Conservation (phyloP, 2,797 vertebrate genomes). For the Galagoides demidoff region DNA sequence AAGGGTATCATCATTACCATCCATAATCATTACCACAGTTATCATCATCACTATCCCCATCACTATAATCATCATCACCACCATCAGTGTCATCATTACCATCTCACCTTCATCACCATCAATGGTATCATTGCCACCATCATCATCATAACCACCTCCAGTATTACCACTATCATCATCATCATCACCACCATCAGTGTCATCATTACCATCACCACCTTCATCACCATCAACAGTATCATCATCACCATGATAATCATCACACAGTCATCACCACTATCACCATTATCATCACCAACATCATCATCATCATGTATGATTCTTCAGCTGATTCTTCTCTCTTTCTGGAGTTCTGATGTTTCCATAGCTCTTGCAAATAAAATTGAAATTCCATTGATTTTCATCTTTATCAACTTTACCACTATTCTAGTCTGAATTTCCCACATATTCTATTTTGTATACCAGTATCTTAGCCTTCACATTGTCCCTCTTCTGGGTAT, state of each 20-base stretch:
- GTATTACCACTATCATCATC: fast-evolving
- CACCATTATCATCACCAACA: too few species aligned
- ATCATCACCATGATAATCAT: too few species aligned
- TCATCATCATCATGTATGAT: too few species aligned
- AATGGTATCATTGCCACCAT: fast-evolving
- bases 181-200: too few species aligned
- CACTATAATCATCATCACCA: too few species aligned
- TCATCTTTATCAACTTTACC: too few species aligned
- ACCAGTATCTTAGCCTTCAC: fast-evolving
- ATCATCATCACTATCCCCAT: not conserved
- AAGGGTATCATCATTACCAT: too few species aligned
- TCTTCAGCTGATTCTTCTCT: not conserved
- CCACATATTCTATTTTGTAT: fast-evolving
- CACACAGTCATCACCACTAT: too few species aligned
- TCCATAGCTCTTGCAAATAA: not conserved
- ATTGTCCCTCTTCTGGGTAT: fast-evolving
- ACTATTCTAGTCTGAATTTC: fast-evolving
- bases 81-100: too few species aligned
- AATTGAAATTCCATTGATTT: not conserved
- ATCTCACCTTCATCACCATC: too few species aligned
- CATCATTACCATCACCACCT: too few species aligned
- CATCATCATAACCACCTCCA: too few species aligned
- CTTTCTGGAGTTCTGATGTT: not conserved
- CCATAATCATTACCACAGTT: not conserved
- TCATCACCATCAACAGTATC: not conserved